Percentiles rank a stretch among this genome's conserved stretches.
phyloP scores from a whole-genome alignment of 2,113 vertebrate genomes.

The Mirza zaza region DNA sequence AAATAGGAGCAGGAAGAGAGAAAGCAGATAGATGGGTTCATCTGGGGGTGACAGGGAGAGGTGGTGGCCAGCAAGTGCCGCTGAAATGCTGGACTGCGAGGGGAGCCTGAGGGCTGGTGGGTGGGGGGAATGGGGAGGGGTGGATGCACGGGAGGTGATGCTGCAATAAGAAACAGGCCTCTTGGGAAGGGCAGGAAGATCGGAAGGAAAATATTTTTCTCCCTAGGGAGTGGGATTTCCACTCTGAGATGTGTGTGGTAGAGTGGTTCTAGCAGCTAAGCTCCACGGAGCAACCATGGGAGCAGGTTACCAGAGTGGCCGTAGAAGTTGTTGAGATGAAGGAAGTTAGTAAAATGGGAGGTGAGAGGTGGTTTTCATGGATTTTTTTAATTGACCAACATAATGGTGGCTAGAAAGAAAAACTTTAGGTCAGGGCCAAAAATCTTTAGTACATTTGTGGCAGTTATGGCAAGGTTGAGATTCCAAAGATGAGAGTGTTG shows the following conservation, averaged over 20 bases:
- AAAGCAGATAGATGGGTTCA: neutral
- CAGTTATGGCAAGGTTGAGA: neutral
- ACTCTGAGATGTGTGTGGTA: neutral
- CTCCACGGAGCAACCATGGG: neutral
- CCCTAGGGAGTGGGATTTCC: neutral
- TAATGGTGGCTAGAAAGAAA: neutral
- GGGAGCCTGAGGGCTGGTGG: neutral
- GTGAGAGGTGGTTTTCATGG: neutral
- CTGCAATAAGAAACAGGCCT: neutral
- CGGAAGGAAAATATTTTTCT: neutral
- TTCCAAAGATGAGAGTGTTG: neutral
- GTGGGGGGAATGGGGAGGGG: rapidly evolving
- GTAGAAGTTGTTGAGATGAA: neutral
- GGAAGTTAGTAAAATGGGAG: neutral
- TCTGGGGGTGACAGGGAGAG: neutral
- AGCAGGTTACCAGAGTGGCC: neutral
- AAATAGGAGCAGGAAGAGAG: neutral
- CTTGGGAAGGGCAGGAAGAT: neutral
- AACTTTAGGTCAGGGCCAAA: neutral
- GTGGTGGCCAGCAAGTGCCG: neutral
- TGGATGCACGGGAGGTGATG: neutral
- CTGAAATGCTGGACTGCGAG: neutral
- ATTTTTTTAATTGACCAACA: neutral
- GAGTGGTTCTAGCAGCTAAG: neutral
- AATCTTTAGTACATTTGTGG: neutral